Evolutionary conservation across 2,888 invertebrate species (phyloP), one percentile per base, ranked within the genome.

Genomic region (Aphrophora alni): DNA sequence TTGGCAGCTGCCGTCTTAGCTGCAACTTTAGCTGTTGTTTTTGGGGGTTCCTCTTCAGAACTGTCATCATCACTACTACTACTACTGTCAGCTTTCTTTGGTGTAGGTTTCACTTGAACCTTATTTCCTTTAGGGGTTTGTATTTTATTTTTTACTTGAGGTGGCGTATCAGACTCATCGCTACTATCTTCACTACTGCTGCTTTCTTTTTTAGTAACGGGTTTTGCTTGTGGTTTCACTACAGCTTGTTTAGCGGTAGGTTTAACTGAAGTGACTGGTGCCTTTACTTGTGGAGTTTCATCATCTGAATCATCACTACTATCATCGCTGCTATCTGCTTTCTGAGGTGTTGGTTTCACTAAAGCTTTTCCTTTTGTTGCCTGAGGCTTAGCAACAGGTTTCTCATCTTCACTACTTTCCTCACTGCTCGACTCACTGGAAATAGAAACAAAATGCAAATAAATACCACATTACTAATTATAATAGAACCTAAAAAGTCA

Each of bases 151-250:
- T 26, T 25, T 5, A 26, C 38, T 33, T 38, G 69, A 17, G 75
- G 7, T n/a, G n/a, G 21, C 14, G n/a, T 14, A 10, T 59, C 59
- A 3, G 59, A 59, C 78, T 89, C 89, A 77, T 88, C 89, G 85
- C 88, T 87, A 76, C 88, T 88, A n/a, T 89, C 89, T 81, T 88
- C 88, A 83, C 87, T 88, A 51, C 89, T 89, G 69, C 86, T 86
- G 73, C 89, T 88, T 81, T 87, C 86, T 82, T 86, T 83, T 86
- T 88, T 85, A 72, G 85, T n/a, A 17, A 26, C 68, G 0, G 59
- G 59, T 75, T 75, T 79, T 24, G 38, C 79, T 33, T 69, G 28
- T 38, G 69, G 28, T 76, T 76, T 76, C 4, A 17, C 33, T 28
- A 68, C 76, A 5, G n/a, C 33, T 68, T 76, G 68, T 26, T 51